Conservation (phyloP, 2,113 vertebrate genomes). For the Hippolais icterina region DNA sequence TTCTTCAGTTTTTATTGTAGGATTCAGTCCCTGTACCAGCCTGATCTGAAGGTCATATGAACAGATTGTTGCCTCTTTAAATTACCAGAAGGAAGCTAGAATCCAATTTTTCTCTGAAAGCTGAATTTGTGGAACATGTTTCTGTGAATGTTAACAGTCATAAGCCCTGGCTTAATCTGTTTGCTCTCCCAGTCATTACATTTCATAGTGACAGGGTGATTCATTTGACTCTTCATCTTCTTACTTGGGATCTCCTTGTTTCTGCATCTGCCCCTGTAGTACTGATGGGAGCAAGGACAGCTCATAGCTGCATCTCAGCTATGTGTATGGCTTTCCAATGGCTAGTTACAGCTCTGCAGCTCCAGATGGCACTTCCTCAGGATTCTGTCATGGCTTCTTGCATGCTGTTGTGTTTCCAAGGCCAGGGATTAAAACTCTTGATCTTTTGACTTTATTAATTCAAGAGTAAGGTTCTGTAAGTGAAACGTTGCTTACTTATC, state of each 20-base stretch:
- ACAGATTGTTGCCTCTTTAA: constrained; percentile 26
- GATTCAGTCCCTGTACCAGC: neutral
- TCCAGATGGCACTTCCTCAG: neutral
- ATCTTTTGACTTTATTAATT: neutral
- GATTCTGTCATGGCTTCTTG: neutral
- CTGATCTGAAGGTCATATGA: neutral
- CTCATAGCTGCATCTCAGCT: neutral
- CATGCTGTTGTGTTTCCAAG: neutral
- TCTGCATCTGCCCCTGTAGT: neutral
- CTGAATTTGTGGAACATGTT: neutral
- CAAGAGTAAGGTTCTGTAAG: neutral
- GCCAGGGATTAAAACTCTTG: neutral
- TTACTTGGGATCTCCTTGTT: neutral
- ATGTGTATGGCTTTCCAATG: neutral
- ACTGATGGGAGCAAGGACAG: neutral
- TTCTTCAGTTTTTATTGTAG: neutral
- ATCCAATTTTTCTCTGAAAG: neutral
- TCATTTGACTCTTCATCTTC: neutral
- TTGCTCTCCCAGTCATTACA: neutral
- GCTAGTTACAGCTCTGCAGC: neutral
- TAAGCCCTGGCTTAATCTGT: neutral
- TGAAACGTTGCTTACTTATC: neutral
- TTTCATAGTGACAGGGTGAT: neutral
- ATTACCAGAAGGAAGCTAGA: constrained; percentile 18
- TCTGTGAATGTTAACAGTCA: neutral